Percentiles rank a stretch among this genome's conserved stretches.
These are phyloP conservation scores for Xestia xanthographa DNA, from an alignment of 2,888 invertebrate species.

Conservation along the genomic window DNA sequence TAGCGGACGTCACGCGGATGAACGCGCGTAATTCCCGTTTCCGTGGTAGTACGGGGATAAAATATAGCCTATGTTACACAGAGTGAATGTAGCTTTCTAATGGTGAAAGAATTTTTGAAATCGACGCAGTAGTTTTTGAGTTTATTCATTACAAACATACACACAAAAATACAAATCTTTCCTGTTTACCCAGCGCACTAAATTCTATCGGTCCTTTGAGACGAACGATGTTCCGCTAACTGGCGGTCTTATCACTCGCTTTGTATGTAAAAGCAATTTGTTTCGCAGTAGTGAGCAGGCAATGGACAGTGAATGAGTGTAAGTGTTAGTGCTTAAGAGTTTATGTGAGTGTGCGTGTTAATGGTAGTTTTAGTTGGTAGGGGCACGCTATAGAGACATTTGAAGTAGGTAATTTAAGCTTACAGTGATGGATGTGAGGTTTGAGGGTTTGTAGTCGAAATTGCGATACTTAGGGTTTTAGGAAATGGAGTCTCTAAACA, in stretches of 20 bases:
- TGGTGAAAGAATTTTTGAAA: no score
- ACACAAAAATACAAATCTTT: no score
- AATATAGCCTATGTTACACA: no score
- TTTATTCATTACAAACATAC: no score
- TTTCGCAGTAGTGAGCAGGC: constrained; percentile 29
- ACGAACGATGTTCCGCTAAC: constrained; percentile 41
- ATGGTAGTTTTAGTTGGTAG: constrained; percentile 28
- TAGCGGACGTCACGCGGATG: no score
- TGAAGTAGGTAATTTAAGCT: constrained; percentile 12
- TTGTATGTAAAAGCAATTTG: constrained; percentile 44
- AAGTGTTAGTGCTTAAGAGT: constrained; percentile 13
- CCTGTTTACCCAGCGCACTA: no score
- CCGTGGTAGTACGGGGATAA: no score
- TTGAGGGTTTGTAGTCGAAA: constrained; percentile 1
- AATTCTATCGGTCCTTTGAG: constrained; percentile 49
- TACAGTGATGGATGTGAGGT: constrained; percentile 17
- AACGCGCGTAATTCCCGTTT: no score
- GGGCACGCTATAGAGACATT: constrained; percentile 19
- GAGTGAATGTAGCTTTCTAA: no score
- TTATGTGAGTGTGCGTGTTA: constrained; percentile 25
- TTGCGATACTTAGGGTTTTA: not conserved
- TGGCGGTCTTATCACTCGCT: constrained; percentile 46
- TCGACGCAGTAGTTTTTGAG: no score
- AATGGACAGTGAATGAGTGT: constrained; percentile 48
- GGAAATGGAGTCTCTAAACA: not conserved